These are phyloP conservation scores for Drosophila pseudotakahashii DNA, from an alignment of 2,888 invertebrate species.

Conservation along the genomic window DNA sequence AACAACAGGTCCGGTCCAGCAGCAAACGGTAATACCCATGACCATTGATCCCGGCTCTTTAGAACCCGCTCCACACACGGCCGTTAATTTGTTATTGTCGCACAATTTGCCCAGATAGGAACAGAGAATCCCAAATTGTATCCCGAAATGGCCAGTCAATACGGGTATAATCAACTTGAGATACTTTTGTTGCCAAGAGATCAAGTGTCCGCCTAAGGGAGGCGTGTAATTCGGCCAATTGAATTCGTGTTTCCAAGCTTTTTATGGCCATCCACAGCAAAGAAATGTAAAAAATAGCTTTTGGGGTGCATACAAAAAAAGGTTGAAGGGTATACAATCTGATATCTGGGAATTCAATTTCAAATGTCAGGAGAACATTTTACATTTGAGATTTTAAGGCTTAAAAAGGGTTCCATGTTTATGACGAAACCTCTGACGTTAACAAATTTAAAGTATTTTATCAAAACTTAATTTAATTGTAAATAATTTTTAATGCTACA, in stretches of 20 bases:
- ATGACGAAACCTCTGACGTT: background rate
- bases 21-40: conserved; percentile 57
- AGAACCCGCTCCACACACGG: conserved; percentile 43
- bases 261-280: conserved; percentile 19
- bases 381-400: conserved; percentile 2
- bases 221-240: conserved; percentile 39
- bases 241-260: conserved; percentile 31
- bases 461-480: background rate
- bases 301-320: conserved; percentile 48
- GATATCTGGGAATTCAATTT: conserved; percentile 28
- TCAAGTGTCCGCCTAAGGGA: conserved; percentile 27
- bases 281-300: conserved; percentile 7
- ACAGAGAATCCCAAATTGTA: conserved; percentile 21
- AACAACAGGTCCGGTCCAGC: conserved; percentile 68
- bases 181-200: conserved; percentile 25
- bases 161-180: conserved; percentile 32
- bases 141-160: conserved; percentile 38
- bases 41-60: conserved; percentile 16
- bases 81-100: conserved; percentile 79
- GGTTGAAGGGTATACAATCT: conserved; percentile 43
- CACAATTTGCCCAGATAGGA: conserved; percentile 64
- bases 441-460: background rate
- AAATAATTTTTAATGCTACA: background rate
- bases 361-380: conserved; percentile 14
- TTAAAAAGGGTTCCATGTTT: background rate